These are phyloP conservation scores for Aplochiton taeniatus DNA, from an alignment of 2,797 vertebrate genomes.

Conservation along the genomic window DNA sequence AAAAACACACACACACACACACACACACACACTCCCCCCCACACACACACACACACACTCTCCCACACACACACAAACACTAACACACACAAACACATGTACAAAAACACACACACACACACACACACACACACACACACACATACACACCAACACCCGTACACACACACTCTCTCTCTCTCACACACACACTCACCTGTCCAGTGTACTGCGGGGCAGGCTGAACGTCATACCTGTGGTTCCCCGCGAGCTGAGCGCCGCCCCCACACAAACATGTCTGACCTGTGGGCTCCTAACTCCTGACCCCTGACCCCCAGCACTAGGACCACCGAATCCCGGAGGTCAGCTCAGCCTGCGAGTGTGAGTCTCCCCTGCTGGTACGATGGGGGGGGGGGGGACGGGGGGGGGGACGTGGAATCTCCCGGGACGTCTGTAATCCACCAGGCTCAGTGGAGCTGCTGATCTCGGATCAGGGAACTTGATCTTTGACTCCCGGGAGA, in stretches of 20 bases:
- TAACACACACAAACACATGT: too few relatives aligned
- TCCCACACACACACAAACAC: too few relatives aligned
- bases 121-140: too few relatives aligned
- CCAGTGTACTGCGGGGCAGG: conserved; percentile 11
- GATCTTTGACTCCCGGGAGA: too few relatives aligned
- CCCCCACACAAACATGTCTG: conserved; percentile 30
- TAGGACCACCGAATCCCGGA: conserved; percentile 31
- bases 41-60: too few relatives aligned
- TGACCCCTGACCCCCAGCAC: conserved; percentile 2
- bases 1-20: too few relatives aligned
- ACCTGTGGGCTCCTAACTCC: conserved; percentile 26
- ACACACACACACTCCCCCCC: too few relatives aligned
- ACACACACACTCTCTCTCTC: neutral
- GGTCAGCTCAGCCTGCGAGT: conserved; percentile 17
- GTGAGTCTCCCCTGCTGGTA: conserved; percentile 31
- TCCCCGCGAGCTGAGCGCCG: conserved; percentile 16
- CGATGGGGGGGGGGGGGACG: too few relatives aligned
- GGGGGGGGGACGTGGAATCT: conserved; percentile 54
- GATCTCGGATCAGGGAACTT: too few relatives aligned
- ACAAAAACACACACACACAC: too few relatives aligned
- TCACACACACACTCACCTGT: conserved; percentile 16
- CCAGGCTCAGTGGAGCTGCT: too few relatives aligned
- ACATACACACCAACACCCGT: too few relatives aligned
- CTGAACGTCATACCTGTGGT: conserved; percentile 16
- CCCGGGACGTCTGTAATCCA: neutral